Base-by-base conservation (phyloP, 2,113 vertebrate species). In the Ceuthmochares aereus region DNA sequence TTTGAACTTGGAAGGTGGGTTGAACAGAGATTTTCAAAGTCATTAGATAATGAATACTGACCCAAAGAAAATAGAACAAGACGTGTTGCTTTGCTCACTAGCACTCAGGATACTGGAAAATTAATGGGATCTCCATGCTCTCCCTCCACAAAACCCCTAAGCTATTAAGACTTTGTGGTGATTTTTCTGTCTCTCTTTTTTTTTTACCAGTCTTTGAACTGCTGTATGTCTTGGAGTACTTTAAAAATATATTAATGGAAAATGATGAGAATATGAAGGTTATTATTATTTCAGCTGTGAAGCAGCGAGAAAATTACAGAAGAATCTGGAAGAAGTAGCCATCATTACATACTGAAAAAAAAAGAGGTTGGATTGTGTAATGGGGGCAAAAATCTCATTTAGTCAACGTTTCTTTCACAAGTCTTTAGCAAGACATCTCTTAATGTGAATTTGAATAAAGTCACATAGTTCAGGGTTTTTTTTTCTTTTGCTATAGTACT, bases 351-450 rank as follows among this genome's bases (percentile, higher is more conserved):
- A 49, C 17, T 64, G 64, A 17, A 12, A 14, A 74, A 83, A 91
- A 80, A 83, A 87, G 59, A 63, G 15, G 26, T 54, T 90, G 59
- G 47, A 21, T 86, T 80, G 43, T 86, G 56, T 84, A 94, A 92
- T 51, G 60, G 85, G 75, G 88, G 29, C 75, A 86, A 78, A 91
- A 95, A 59, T 86, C 85, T 90, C 82, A 90, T 95, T 96, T 95
- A 90, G 42, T 80, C 34, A 1, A 56, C 81, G n/a, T 86, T 96
- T 59, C 42, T 90, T 88, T 91, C 56, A 87, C 36, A 94, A 85
- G 54, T 93, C 56, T 56, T 93, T 45, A 69, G 26, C 42, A 74
- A 90, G 78, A 67, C 20, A 25, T 93, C 32, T 93, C 56, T 83
- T 80, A 88, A 91, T 69, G 23, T 73, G 70, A 87, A 55, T 85